Evolutionary conservation across 1,140 invertebrate genomes (phyloP).

Genomic region (Sogatella furcifera): DNA sequence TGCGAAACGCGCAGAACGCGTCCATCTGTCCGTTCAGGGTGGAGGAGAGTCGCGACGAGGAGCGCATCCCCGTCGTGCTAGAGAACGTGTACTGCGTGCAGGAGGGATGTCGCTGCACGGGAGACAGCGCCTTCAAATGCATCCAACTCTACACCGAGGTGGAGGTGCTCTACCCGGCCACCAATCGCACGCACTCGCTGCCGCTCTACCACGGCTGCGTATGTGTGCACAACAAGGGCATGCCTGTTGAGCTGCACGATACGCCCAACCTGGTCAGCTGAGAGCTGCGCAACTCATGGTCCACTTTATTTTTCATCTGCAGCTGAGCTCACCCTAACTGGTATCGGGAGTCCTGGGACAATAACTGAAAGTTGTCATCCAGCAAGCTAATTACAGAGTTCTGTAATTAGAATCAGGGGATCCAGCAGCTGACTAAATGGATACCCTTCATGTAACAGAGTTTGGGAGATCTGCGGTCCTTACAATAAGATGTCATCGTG

Average conservation of each 20-base stretch:
- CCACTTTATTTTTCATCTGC: no score
- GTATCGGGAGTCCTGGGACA: no score
- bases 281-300: no score
- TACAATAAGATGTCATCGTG: no score
- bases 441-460: no score
- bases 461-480: no score
- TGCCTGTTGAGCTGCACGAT: background rate
- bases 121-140: background rate
- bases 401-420: no score
- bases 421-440: no score
- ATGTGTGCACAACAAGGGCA: background rate
- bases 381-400: no score
- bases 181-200: background rate
- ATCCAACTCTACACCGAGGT: background rate
- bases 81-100: background rate
- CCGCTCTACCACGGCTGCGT: background rate
- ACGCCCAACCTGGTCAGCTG: background rate
- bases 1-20: background rate
- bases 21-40: background rate
- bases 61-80: background rate
- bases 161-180: background rate
- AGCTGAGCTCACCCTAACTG: no score
- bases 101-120: background rate
- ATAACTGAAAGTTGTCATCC: no score
- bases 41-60: background rate